Percentiles rank a stretch among this genome's conserved stretches.
Conservation (phyloP, 2,113 vertebrate species). For the Halichoeres trimaculatus region DNA sequence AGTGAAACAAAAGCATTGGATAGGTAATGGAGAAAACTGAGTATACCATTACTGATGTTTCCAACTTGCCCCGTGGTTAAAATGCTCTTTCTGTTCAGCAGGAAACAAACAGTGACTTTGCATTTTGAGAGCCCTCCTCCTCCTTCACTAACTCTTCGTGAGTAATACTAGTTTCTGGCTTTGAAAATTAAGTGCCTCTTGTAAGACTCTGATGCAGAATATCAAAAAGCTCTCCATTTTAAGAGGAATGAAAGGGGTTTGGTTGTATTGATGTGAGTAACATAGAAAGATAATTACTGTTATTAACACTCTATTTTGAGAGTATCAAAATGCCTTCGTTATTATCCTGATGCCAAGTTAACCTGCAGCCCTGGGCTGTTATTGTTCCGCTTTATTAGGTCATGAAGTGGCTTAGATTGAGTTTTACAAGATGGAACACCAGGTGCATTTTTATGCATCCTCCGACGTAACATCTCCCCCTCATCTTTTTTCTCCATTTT, state of each 20-base stretch:
- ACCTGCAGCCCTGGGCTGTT: constrained; percentile 22
- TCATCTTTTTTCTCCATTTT: constrained; percentile 41
- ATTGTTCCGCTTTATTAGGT: constrained; percentile 9
- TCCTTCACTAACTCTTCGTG: constrained; percentile 16
- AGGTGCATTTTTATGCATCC: not conserved
- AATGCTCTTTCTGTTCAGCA: constrained; percentile 24
- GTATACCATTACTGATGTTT: constrained; percentile 25
- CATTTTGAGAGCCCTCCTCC: constrained; percentile 37
- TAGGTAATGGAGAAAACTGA: constrained; percentile 40
- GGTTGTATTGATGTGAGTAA: constrained; percentile 15
- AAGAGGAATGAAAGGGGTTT: constrained; percentile 2
- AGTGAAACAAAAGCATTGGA: constrained; percentile 39
- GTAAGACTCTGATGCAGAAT: constrained; percentile 41
- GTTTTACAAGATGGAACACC: constrained; percentile 1
- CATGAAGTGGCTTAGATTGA: constrained; percentile 26
- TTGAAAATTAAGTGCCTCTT: constrained; percentile 43
- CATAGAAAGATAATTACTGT: constrained; percentile 19
- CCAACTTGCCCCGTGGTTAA: constrained; percentile 26
- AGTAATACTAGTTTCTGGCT: constrained; percentile 36
- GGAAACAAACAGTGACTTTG: constrained; percentile 38
- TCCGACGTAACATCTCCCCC: not conserved
- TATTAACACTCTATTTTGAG: constrained; percentile 14
- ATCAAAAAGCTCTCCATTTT: constrained; percentile 26
- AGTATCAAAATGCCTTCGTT: constrained; percentile 9
- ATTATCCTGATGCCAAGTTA: constrained; percentile 25